Evolutionary conservation across 53 echinoderm and acorn worm genomes (phyloP), one percentile per base, ranked within the genome.

Genomic region (Astropecten irregularis): DNA sequence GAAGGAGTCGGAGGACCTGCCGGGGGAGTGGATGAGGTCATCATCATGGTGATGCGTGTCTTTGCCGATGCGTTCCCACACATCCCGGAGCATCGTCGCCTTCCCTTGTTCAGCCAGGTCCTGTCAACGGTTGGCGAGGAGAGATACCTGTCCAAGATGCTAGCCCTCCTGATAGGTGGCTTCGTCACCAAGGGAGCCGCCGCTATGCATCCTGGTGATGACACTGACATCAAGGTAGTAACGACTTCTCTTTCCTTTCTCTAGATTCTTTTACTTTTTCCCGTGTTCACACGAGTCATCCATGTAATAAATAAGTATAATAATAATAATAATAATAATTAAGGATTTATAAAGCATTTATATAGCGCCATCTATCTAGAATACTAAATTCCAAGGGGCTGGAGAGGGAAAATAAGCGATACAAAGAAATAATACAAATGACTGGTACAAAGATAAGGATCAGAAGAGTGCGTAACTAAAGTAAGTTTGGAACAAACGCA

Each of bases 51-150:
- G 67, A 92, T 94, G 76, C 68, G 92, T 16, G 92, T 94, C 44
- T 97, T 97, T 77, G 94, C 94, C 8, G 97, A 97, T 73, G 94
- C 97, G 21, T 90, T 94, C 56, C 94, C 94, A 27, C 93, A 91
- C 88, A 92, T 89, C 69, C 97, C 97, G 7, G 92, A 89, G 69
- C 94, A 97, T 56, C 92, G 97, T 18, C 89, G 89, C 14, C 83
- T 97, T 53, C 92, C 94, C 0, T 79, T 97, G 69, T 94, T 97
- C 73, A 85, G 88, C 39, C 94, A 97, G 67, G 76, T 97, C 34
- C 82, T 97, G 29, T 42, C 49, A 64, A 90, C 94, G 3, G 85
- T 97, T 9, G 92, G 90, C 15, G 87, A 85, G 35, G 88, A 87
- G 50, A 42, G 62, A 57, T 94, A 93, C 57, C 69, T 97, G n/a